phyloP scores from a whole-genome alignment of 2,113 vertebrate genomes.

The Nerophis lumbriciformis region DNA sequence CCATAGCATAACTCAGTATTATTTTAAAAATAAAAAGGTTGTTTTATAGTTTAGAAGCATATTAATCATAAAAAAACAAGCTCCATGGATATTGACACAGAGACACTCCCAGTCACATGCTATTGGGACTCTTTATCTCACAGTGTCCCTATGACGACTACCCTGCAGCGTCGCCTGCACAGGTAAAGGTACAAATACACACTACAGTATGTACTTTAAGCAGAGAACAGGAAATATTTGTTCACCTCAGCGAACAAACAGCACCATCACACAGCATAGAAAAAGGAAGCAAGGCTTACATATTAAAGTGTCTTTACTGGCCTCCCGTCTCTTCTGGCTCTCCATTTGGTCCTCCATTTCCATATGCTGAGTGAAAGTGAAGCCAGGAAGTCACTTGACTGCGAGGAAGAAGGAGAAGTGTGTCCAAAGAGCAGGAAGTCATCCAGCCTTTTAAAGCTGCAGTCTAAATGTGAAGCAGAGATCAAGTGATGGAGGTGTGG shows the following conservation, averaged over 20 bases:
- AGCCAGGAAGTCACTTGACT: slow-evolving; percentile 13
- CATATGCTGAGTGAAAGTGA: slow-evolving; percentile 25
- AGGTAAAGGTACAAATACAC: slow-evolving; percentile 2
- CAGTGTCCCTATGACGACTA: slow-evolving; percentile 38
- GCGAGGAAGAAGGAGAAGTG: slow-evolving; percentile 15
- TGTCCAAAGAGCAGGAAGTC: slow-evolving; percentile 14
- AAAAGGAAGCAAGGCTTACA: slow-evolving; percentile 63
- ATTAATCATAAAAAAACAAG: not conserved
- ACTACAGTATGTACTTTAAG: not conserved
- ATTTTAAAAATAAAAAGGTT: no score
- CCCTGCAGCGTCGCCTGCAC: slow-evolving; percentile 9
- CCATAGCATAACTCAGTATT: not conserved
- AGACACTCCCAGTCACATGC: slow-evolving; percentile 43
- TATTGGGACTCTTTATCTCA: slow-evolving; percentile 21
- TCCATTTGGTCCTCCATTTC: slow-evolving; percentile 68
- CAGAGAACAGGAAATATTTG: not conserved
- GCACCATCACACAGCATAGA: not conserved
- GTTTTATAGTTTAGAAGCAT: not conserved
- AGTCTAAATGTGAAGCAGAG: not conserved
- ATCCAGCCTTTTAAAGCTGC: slow-evolving; percentile 48
- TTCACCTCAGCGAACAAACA: not conserved
- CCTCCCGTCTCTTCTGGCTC: slow-evolving; percentile 49
- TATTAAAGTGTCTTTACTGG: slow-evolving; percentile 68
- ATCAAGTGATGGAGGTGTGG: slow-evolving; percentile 28
- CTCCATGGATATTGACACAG: not conserved